Base-by-base conservation (phyloP, 2,797 vertebrate genomes). In the Gobio occitaniae region DNA sequence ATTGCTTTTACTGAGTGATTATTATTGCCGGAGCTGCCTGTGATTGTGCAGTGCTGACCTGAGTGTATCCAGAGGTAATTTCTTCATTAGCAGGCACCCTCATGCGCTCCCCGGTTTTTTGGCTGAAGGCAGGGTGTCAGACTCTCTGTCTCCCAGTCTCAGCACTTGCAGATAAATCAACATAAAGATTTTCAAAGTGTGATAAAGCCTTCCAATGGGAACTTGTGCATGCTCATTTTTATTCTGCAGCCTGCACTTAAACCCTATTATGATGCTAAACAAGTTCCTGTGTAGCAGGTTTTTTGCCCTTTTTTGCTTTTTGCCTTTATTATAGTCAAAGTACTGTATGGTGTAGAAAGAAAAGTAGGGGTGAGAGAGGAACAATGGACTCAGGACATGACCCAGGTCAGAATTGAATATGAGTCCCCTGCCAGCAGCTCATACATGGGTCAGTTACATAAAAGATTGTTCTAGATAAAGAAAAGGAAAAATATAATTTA, bases 1-100 rank as follows among this genome's bases (percentile, higher is more conserved):
- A 75, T 81, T 52, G 78, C 83, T 87, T 89, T 86, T 90, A 87
- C 65, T 84, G 32, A 86, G 80, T 69, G 84, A 87, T 88, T 86
- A 86, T 88, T 86, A 85, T 88, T 87, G 78, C 61, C 70, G 84
- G 65, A 71, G 50, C 78, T 66, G 70, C 79, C 81, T 79, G 44
- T 84, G 77, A 85, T 84, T 87, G 88, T 83, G 83, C 29, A 13
- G 72, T 56, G 52, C 77, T 84, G 87, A 83, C 86, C 82, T 48
- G 69, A 87, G 75, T 54, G 69, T 59, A 47, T 81, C 82, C 65
- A 59, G 44, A 68, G 87, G 82, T 88, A 85, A 89, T 89, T 88
- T 81, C 69, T 80, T 88, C 77, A 88, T 84, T 81, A 87, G 81
- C 68, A 75, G 71, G 56, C 80, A 50, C 68, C 66, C 72, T 82